Conservation (phyloP, 1,140 invertebrate species). For the Megalopta genalis region DNA sequence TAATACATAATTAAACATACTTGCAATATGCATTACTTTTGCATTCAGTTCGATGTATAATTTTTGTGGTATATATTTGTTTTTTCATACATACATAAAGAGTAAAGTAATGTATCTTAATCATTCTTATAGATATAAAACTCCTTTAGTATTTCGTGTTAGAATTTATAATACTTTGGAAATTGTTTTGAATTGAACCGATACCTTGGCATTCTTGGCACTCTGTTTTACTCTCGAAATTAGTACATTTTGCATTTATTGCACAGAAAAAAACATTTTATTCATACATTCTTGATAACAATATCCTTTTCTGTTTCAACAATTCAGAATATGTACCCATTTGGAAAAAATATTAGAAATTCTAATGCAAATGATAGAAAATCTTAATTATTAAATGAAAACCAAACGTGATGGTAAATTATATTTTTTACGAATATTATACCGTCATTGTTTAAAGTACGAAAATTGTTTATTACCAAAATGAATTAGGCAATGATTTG, state of each 20-base stretch:
- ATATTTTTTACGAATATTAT: constrained; percentile 1
- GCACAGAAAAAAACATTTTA: constrained; percentile 10
- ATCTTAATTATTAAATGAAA: constrained; percentile 11
- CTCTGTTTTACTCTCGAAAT: constrained; percentile 23
- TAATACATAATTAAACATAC: background rate
- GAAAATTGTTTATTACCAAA: background rate
- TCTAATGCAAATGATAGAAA: too few relatives aligned
- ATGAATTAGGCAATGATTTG: background rate
- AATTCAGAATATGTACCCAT: background rate
- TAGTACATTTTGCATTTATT: constrained; percentile 1
- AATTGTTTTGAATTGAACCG: constrained; percentile 6
- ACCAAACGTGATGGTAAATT: constrained; percentile 4
- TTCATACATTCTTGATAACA: constrained; percentile 10
- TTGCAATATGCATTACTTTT: background rate
- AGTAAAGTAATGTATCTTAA: background rate
- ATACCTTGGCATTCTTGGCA: constrained; percentile 34
- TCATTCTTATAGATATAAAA: background rate
- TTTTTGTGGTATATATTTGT: constrained; percentile 20
- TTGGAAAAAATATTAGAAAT: constrained; percentile 8
- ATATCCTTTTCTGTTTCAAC: background rate
- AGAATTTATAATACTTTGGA: constrained; percentile 17
- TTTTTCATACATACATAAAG: background rate
- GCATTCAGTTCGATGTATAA: constrained; percentile 48
- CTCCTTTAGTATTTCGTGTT: background rate
- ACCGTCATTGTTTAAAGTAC: background rate